Conservation (phyloP, 1,140 invertebrate species). For the Parasteatoda tepidariorum region DNA sequence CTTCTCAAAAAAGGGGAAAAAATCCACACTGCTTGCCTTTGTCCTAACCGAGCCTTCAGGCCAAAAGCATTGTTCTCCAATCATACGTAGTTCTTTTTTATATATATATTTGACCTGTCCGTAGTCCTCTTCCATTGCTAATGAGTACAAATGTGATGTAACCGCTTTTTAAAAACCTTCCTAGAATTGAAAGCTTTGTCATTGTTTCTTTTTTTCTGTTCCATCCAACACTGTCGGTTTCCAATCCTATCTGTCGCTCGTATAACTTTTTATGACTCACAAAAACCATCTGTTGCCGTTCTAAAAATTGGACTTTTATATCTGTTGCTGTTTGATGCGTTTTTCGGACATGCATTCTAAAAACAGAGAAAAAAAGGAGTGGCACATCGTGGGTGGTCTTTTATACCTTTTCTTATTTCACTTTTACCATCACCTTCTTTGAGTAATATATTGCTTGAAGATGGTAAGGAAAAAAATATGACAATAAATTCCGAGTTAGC, state of each 20-base stretch:
- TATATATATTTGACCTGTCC: not conserved
- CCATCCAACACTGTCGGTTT: not conserved
- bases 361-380: not conserved
- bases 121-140: not conserved
- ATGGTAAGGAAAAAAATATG: not conserved
- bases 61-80: not conserved
- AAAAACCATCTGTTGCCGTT: not conserved
- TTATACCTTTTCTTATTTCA: not conserved
- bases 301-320: not conserved
- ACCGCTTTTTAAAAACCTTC: not conserved
- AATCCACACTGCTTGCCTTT: not conserved
- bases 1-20: not conserved
- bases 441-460: not conserved
- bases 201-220: not conserved
- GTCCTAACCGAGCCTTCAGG: not conserved
- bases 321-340: not conserved
- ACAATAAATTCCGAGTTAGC: not conserved
- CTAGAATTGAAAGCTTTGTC: not conserved
- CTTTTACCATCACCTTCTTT: not conserved
- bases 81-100: not conserved
- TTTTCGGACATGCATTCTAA: not conserved
- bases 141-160: not conserved
- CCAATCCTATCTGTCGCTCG: not conserved
- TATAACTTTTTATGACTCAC: not conserved
- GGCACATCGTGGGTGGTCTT: slow-evolving; percentile 38